Conservation (phyloP, 2,888 invertebrate genomes). For the Pristionchus mayeri region DNA sequence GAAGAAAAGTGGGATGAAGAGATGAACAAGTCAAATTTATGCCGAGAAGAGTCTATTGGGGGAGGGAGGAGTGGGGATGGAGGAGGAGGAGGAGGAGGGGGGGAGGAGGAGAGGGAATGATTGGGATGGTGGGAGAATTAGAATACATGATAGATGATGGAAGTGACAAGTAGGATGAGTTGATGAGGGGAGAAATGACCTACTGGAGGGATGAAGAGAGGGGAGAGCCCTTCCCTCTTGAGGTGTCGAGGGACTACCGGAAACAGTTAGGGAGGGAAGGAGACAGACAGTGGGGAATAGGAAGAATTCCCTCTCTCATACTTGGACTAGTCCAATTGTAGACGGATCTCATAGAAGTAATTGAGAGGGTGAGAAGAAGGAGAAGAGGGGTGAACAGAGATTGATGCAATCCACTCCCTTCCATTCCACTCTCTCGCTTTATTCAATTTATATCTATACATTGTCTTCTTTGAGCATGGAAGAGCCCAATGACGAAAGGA, state of each 20-base stretch:
- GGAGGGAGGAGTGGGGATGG: background rate
- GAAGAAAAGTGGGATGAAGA: conserved; percentile 10
- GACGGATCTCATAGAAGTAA: background rate
- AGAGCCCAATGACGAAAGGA: background rate
- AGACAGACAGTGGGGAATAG: background rate
- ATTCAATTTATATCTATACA: conserved; percentile 45
- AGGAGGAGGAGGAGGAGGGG: background rate
- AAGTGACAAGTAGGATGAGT: background rate
- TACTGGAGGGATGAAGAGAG: background rate
- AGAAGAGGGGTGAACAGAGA: background rate
- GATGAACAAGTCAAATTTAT: conserved; percentile 33
- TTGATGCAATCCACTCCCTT: background rate
- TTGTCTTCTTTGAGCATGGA: conserved; percentile 23
- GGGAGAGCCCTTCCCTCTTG: conserved; percentile 6
- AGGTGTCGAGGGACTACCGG: conserved; percentile 18
- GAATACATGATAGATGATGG: conserved; percentile 15
- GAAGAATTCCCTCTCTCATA: background rate
- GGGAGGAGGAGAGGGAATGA: background rate
- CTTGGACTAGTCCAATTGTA: background rate
- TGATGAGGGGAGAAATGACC: background rate
- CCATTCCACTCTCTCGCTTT: conserved; percentile 9
- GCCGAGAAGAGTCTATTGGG: conserved; percentile 8
- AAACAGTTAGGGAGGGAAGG: conserved; percentile 9
- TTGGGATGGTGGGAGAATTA: background rate
- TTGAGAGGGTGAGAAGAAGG: background rate